phyloP scores from a whole-genome alignment of 1,140 invertebrate genomes.

The Reticulitermes speratus region DNA sequence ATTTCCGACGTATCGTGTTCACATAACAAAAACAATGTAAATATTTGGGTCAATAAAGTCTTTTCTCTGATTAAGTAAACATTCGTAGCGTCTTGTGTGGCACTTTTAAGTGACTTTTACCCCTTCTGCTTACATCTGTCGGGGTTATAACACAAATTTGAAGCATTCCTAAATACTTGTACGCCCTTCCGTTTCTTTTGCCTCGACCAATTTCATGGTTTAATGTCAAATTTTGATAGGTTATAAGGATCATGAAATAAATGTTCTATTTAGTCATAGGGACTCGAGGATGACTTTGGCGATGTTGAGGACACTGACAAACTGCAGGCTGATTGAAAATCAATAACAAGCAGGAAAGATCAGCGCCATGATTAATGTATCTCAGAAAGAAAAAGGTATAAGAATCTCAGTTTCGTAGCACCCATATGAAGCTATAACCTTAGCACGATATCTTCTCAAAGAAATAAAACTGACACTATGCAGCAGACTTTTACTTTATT shows the following conservation, averaged over 20 bases:
- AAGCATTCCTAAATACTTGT: background rate
- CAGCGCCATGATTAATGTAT: background rate
- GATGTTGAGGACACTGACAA: background rate
- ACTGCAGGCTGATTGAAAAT: constrained; percentile 8
- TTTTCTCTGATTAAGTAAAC: background rate
- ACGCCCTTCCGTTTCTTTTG: background rate
- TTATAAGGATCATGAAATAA: background rate
- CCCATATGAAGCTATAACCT: background rate
- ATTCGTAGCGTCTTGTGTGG: background rate
- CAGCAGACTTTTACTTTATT: no score
- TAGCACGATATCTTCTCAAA: no score
- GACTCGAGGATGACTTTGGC: background rate
- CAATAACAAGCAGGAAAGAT: background rate
- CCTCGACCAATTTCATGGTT: background rate
- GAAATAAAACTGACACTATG: no score
- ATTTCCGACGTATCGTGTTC: background rate
- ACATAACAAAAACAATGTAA: background rate
- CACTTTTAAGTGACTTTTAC: background rate
- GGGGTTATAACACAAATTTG: background rate
- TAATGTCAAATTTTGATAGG: background rate
- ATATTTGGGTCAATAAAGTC: background rate
- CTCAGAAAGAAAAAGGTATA: background rate
- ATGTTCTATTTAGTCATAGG: background rate
- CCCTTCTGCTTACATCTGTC: background rate
- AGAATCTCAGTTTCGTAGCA: background rate